Conservation (phyloP, 2,797 vertebrate species). For the Oreortyx pictus region DNA sequence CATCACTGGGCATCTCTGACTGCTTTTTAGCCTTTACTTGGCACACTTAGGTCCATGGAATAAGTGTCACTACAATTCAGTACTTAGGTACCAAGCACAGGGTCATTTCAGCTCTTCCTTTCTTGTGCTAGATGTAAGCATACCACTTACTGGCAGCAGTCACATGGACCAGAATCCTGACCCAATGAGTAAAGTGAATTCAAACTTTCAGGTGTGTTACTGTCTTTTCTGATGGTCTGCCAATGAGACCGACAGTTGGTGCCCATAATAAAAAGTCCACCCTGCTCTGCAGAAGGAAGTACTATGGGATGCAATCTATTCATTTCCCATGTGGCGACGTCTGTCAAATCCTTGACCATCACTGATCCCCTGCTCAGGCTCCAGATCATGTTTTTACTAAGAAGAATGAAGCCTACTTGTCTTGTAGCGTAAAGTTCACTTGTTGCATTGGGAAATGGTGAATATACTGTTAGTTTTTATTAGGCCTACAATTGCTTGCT, state of each 20-base stretch:
- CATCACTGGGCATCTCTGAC: not conserved
- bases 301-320: not conserved
- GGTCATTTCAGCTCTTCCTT: not conserved
- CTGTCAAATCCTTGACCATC: not conserved
- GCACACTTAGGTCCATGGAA: not conserved
- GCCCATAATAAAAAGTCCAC: not conserved
- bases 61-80: not conserved
- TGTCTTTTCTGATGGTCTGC: not conserved
- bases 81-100: not conserved
- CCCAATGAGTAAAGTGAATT: not conserved
- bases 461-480: constrained; percentile 26
- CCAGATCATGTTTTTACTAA: not conserved
- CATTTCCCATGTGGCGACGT: not conserved
- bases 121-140: not conserved
- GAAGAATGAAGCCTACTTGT: not conserved
- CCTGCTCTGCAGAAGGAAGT: not conserved
- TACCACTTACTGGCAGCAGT: not conserved
- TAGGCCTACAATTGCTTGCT: not conserved
- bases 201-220: fast-evolving
- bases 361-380: not conserved
- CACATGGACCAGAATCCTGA: not conserved
- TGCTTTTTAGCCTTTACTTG: not conserved
- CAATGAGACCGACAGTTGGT: not conserved
- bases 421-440: not conserved
- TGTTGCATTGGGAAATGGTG: not conserved